Evolutionary conservation across 2,888 invertebrate species (phyloP), one percentile per base, ranked within the genome.

Genomic region (Cryptocephalus primarius): DNA sequence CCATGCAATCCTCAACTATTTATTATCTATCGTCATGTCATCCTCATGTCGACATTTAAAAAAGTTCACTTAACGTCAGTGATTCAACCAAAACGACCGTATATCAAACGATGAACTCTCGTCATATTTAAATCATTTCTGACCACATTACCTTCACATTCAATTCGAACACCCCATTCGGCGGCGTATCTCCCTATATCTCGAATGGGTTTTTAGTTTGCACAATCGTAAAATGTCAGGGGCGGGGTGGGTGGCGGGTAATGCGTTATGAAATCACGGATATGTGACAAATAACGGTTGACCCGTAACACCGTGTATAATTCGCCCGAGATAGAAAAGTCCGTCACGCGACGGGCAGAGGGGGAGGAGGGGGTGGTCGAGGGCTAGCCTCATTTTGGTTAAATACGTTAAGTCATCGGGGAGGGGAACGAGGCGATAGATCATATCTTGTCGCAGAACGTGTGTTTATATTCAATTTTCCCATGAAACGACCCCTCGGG

Each of bases 231-330:
- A 49, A 42, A 38, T 33, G 36, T 4, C 4, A 12, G n/a, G 6
- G n/a, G 36, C 4, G 36, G 2, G n/a, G 36, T 2, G 36, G n/a
- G 11, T 11, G 12, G 36, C n/a, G 40, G 48, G 47, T 57, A 59
- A 60, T 58, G 58, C 57, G 57, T 61, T 59, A 60, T 57, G 61
- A 64, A 64, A 64, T 64, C 64, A 62, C 60, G 57, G 62, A 58
- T 61, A 61, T 61, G 60, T 65, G 64, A 66, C 65, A 65, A 65
- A 64, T 62, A 64, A 63, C 62, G 58, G 62, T 63, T 63, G 64
- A 63, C 65, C 64, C 61, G 60, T 64, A 65, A 65, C 64, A 65
- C 61, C 60, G 55, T 58, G 60, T 63, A 64, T 64, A 66, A 64
- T 64, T 64, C 62, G 60, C 55, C 60, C 36, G 55, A 64, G 63